Evolutionary conservation across 2,113 vertebrate species (phyloP), one percentile per base, ranked within the genome.

Genomic region (Hystrix brachyura): DNA sequence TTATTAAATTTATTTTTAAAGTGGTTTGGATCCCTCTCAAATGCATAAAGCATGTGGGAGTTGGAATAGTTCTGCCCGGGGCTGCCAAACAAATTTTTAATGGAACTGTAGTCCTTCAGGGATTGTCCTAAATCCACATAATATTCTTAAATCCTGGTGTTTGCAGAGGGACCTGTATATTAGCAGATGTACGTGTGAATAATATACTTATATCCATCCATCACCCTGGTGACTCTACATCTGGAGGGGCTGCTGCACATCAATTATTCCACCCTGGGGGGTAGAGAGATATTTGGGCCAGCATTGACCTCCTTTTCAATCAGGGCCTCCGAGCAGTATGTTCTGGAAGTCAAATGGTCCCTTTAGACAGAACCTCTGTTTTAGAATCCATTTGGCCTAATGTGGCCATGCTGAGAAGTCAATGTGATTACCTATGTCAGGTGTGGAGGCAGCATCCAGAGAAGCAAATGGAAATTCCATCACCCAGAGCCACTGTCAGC

Each of bases 1-100:
- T 98, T 98, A 93, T 98, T 98, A 97, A 90, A 89, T 92, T 82
- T 94, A 94, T 95, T 98, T 98, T 34, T 84, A 95, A 97, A 95
- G 57, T 48, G 93, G 92, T 98, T 98, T 92, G 93, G n/a, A 92
- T 97, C 32, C 71, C 57, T 96, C 96, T 97, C 89, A 98, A 97
- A 97, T 81, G 34, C 55, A 74, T 62, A 79, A 96, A 98, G 55
- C 82, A 59, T 97, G 85, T 81, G 98, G 97, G 97, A 95, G 51
- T 97, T 85, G 95, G 80, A 95, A 90, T 87, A 80, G 59, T 86
- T 96, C 69, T 96, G 89, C 79, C 90, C 98, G 76, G 79, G 97
- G 95, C 95, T 95, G 25, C 72, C 51, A 89, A 96, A 92, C 95
- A 98, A 96, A 94, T 96, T 98, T 97, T 96, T 97, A 97, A 97